Evolutionary conservation across 2,888 invertebrate species (phyloP).

Genomic region (Willowsia nigromaculata): DNA sequence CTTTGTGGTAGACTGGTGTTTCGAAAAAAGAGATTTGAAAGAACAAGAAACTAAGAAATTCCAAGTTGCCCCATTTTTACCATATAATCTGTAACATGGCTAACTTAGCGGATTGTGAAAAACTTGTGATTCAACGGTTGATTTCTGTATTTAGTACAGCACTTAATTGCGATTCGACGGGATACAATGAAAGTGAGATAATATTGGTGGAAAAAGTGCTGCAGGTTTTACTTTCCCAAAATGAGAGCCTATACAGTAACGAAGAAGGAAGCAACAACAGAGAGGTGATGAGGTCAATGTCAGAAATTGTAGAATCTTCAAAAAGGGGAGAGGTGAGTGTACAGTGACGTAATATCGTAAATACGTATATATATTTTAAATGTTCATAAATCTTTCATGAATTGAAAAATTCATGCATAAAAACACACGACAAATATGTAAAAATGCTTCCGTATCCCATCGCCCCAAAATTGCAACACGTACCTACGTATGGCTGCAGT

Average conservation of each 20-base stretch:
- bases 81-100: too few species aligned
- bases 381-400: neutral
- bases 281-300: neutral
- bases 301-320: neutral
- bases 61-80: neutral
- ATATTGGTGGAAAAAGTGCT: slow-evolving; percentile 40
- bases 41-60: too few species aligned
- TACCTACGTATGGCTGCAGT: neutral
- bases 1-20: too few species aligned
- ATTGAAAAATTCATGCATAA: neutral
- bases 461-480: neutral
- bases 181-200: slow-evolving; percentile 40
- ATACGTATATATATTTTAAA: too few species aligned
- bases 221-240: slow-evolving; percentile 16
- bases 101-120: slow-evolving; percentile 44
- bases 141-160: slow-evolving; percentile 47
- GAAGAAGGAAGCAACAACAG: neutral
- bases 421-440: too few species aligned
- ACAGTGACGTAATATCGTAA: too few species aligned
- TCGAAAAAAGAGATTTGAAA: too few species aligned
- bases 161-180: slow-evolving; percentile 27
- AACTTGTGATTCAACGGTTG: slow-evolving; percentile 45
- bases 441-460: neutral
- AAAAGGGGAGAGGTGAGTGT: neutral
- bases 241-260: neutral